A percentile compares a stretch with the other conserved stretches of the same genome.
Evolutionary conservation across 1,140 invertebrate genomes (phyloP).

Genomic region (Leptestheria dahalacensis): DNA sequence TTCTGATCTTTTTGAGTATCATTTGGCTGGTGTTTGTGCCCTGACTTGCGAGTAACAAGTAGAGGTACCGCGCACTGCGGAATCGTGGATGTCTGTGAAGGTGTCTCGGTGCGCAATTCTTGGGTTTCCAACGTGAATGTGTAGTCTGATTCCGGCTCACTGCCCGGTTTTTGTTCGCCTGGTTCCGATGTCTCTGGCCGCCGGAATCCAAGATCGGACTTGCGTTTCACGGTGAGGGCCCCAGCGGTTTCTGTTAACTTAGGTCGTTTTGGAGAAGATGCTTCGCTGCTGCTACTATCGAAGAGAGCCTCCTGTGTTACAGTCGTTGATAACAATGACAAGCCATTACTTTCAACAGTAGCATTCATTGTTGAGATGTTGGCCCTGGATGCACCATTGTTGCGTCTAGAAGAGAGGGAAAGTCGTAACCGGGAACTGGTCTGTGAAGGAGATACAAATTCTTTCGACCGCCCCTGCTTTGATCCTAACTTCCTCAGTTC

Average conservation of each 20-base stretch:
- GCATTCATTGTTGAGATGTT: not conserved
- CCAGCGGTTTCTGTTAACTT: not conserved
- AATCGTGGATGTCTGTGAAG: not conserved
- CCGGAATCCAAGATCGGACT: not conserved
- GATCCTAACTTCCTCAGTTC: not conserved
- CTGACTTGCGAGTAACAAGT: too few species aligned
- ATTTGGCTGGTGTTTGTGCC: too few species aligned
- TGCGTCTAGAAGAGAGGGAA: not conserved
- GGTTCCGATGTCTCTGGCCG: not conserved
- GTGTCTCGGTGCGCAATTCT: not conserved
- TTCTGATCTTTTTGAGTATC: too few species aligned
- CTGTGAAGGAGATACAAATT: not conserved
- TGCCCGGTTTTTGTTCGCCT: not conserved
- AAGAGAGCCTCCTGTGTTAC: too few species aligned
- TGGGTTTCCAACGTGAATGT: not conserved
- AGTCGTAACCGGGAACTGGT: not conserved
- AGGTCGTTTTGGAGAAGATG: not conserved
- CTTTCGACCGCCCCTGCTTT: not conserved
- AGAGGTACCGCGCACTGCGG: too few species aligned
- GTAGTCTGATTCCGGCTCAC: not conserved
- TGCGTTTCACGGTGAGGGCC: not conserved
- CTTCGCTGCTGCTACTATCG: not conserved
- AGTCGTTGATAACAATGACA: too few species aligned
- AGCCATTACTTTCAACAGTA: too few species aligned
- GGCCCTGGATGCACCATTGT: not conserved